Evolutionary conservation across 1,140 invertebrate genomes (phyloP).

Genomic region (Zeugodacus cucurbitae): DNA sequence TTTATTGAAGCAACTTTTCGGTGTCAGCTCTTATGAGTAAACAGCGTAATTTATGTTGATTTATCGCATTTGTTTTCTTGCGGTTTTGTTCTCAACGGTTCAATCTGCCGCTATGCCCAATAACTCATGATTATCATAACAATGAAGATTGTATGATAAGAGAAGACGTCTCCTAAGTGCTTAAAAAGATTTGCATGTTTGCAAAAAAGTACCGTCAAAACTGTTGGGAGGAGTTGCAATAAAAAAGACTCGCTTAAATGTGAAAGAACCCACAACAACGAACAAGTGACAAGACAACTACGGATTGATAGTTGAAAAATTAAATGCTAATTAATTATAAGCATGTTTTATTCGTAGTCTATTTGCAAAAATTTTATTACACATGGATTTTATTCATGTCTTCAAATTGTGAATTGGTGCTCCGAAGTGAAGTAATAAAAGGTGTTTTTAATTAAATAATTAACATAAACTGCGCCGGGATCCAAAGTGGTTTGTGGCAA

Average conservation of each 20-base stretch:
- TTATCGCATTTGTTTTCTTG: not conserved
- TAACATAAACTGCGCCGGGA: not conserved
- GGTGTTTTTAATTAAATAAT: not conserved
- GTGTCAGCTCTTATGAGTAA: not conserved
- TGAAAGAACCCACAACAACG: not conserved
- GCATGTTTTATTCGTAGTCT: not conserved
- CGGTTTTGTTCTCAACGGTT: not conserved
- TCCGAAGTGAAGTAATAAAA: not conserved
- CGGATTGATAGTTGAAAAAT: not conserved
- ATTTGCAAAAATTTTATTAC: not conserved
- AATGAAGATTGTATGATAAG: not conserved
- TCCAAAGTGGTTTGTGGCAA: too few species aligned
- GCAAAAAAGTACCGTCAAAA: not conserved
- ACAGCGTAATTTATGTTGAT: not conserved
- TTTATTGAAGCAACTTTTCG: not conserved
- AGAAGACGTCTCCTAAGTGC: not conserved
- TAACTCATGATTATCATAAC: not conserved
- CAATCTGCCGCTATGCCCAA: not conserved
- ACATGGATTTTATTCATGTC: not conserved
- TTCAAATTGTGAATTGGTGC: not conserved
- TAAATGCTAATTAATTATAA: not conserved
- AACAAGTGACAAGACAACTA: not conserved
- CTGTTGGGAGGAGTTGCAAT: not conserved
- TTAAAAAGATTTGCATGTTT: not conserved
- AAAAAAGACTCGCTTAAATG: not conserved